phyloP scores from a whole-genome alignment of 2,888 invertebrate species.

The Physocephala rufipes region DNA sequence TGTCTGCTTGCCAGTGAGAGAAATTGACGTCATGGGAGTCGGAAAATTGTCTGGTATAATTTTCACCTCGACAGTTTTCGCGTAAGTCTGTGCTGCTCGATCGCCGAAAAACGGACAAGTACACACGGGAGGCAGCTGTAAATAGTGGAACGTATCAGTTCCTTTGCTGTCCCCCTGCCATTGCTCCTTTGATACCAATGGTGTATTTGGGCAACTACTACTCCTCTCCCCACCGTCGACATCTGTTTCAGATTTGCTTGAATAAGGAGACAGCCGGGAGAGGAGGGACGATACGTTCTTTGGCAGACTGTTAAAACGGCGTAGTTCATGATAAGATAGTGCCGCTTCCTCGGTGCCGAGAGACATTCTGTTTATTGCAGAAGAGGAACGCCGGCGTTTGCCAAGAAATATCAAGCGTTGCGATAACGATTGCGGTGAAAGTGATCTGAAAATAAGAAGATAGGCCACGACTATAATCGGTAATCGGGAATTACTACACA shows the following conservation, averaged over 20 bases:
- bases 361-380: slow-evolving; percentile 48
- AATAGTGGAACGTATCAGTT: slow-evolving; percentile 51
- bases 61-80: slow-evolving; percentile 68
- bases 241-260: slow-evolving; percentile 23
- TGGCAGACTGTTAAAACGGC: slow-evolving; percentile 61
- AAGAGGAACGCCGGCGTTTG: slow-evolving; percentile 58
- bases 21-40: slow-evolving; percentile 53
- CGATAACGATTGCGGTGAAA: slow-evolving; percentile 51
- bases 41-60: slow-evolving; percentile 59
- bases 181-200: slow-evolving; percentile 1
- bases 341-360: slow-evolving; percentile 43
- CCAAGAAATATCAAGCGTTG: slow-evolving; percentile 50
- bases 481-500: no score
- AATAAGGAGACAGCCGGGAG: slow-evolving; percentile 43
- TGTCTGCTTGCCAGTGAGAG: slow-evolving; percentile 51
- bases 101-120: slow-evolving; percentile 85
- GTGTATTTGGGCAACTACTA: slow-evolving; percentile 31
- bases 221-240: slow-evolving; percentile 1
- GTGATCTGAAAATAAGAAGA: slow-evolving; percentile 49
- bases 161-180: slow-evolving; percentile 29
- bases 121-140: slow-evolving; percentile 78
- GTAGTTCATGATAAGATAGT: slow-evolving; percentile 49
- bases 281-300: slow-evolving; percentile 52
- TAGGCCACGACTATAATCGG: no score
- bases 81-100: slow-evolving; percentile 68